Evolutionary conservation across 1,140 invertebrate species (phyloP), one percentile per base, ranked within the genome.

Genomic region (Aphaenogaster floridana): DNA sequence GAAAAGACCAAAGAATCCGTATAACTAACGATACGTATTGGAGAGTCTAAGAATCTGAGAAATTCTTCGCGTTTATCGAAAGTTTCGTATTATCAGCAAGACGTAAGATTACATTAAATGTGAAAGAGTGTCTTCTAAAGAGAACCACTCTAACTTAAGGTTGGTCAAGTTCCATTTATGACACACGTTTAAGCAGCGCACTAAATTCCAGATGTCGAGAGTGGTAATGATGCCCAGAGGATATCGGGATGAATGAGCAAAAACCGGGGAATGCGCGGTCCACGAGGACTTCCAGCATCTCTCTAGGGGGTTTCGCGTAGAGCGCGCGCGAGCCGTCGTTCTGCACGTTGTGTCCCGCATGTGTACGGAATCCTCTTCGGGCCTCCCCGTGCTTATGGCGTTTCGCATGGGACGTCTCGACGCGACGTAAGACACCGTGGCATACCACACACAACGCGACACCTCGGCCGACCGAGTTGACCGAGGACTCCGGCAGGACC

Each of bases 361-460:
- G 17, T 64, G 64, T 66, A 45, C 87, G 77, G 85, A 74, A 28
- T 72, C 52, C 17, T 61, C 15, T 39, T 50, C 61, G 36, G 52
- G 69, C 66, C 57, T 78, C 63, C 36, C 45, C 36, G 71, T 80
- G 72, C 57, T 88, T 88, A 88, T 86, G 64, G 78, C 17, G 71
- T 59, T 86, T 89, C 69, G 81, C 88, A 86, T 90, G 91, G 83
- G 81, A 86, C 80, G 80, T 76, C 52, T 54, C 59, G 77, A 15
- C 39, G 81, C 80, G 86, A 85, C 52, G 88, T 92, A 89, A 92
- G 90, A 93, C 92, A 94, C 91, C 93, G 90, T 92, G 86, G 89
- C 92, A 91, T 92, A 90, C 94, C 94, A 94, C 94, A 94, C 94
- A 94, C 93, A 93, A 95, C 92, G 93, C 93, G 94, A 94, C 94